Evolutionary conservation across 2,797 vertebrate genomes (phyloP).

Genomic region (Smutsia gigantea): DNA sequence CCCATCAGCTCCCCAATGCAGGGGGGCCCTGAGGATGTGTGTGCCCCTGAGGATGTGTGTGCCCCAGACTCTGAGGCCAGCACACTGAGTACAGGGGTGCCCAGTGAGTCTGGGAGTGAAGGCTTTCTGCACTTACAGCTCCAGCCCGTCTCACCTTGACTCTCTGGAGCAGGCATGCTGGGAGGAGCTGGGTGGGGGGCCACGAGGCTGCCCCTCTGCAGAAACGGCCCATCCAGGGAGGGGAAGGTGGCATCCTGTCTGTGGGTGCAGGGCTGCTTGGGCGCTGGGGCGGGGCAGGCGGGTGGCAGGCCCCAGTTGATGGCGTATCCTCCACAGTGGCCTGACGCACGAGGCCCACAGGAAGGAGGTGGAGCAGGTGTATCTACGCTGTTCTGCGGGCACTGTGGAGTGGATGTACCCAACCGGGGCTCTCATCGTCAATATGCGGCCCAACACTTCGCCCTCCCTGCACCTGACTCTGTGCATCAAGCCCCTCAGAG

Average conservation of each 20-base stretch:
- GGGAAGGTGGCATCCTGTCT: fast-evolving
- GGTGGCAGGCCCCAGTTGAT: background rate
- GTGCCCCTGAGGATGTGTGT: too few relatives aligned
- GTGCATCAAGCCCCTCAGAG: conserved; percentile 94
- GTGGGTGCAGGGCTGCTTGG: background rate
- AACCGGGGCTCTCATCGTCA: conserved; percentile 97
- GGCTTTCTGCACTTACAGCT: fast-evolving
- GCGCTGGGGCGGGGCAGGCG: too few relatives aligned
- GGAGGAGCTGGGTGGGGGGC: background rate
- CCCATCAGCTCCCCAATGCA: background rate
- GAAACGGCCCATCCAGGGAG: fast-evolving
- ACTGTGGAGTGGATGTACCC: conserved; percentile 98
- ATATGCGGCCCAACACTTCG: conserved; percentile 95
- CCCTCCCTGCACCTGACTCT: conserved; percentile 91
- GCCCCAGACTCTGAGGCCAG: background rate
- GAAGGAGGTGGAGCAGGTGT: conserved; percentile 98
- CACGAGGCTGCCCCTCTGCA: fast-evolving
- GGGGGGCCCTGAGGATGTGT: background rate
- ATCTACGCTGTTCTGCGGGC: conserved; percentile 96
- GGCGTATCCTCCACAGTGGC: conserved; percentile 87
- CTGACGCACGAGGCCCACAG: conserved; percentile 95
- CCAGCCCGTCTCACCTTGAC: background rate
- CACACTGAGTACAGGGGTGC: fast-evolving
- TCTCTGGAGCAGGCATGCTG: background rate
- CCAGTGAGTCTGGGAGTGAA: background rate